A percentile compares a stretch with the other conserved stretches of the same genome.
Evolutionary conservation across 2,797 vertebrate species (phyloP).

Genomic region (Melanotaenia trifasciata): DNA sequence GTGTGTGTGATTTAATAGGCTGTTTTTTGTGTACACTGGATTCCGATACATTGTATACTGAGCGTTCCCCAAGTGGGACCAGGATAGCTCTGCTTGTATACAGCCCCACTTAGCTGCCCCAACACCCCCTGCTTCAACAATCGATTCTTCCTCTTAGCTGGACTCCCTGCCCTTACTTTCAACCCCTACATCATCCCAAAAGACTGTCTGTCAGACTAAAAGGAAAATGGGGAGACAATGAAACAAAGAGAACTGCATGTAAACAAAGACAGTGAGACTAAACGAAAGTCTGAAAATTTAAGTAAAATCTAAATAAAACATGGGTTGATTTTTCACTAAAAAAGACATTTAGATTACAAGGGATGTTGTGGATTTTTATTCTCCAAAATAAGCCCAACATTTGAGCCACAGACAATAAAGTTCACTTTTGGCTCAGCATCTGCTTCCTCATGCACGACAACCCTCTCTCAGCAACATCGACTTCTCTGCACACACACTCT

Average conservation of each 20-base stretch:
- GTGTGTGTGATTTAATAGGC: conserved; percentile 29
- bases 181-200: conserved; percentile 33
- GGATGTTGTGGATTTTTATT: neutral
- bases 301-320: neutral
- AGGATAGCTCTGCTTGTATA: conserved; percentile 34
- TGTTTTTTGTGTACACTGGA: conserved; percentile 25
- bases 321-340: neutral
- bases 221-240: neutral
- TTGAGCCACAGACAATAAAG: neutral
- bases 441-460: neutral
- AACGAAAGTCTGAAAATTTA: neutral
- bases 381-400: neutral
- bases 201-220: conserved; percentile 44
- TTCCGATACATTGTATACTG: conserved; percentile 8
- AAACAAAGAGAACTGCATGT: conserved; percentile 38
- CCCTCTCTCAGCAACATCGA: conserved; percentile 12
- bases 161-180: conserved; percentile 16
- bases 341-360: neutral
- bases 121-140: conserved; percentile 47
- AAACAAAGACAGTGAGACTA: conserved; percentile 41
- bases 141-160: conserved; percentile 62
- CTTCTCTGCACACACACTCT: conserved; percentile 12
- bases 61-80: conserved; percentile 13
- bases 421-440: conserved; percentile 18
- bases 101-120: conserved; percentile 29